phyloP scores from a whole-genome alignment of 2,888 invertebrate genomes.

The Napeogenes sylphis region DNA sequence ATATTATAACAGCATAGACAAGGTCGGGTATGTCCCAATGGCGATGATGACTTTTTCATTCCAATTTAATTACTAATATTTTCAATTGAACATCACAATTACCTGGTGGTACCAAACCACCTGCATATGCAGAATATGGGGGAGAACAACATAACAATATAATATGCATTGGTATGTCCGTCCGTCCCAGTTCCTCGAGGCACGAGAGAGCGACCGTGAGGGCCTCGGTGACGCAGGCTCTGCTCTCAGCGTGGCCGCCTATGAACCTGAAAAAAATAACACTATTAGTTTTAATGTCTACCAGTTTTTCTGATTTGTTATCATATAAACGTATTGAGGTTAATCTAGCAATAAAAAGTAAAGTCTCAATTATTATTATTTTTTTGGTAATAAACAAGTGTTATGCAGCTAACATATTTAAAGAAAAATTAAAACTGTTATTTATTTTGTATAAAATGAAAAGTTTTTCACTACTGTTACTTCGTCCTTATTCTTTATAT shows the following conservation, averaged over 20 bases:
- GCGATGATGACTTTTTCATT: too few relatives aligned
- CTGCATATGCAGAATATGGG: constrained; percentile 92
- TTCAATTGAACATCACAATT: constrained; percentile 13
- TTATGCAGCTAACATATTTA: too few relatives aligned
- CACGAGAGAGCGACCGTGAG: constrained; percentile 91
- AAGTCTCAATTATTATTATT: too few relatives aligned
- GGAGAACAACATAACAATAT: constrained; percentile 93
- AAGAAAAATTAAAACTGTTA: too few relatives aligned
- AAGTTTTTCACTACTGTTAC: too few relatives aligned
- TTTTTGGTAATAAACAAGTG: too few relatives aligned
- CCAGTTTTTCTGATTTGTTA: not conserved
- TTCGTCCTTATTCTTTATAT: too few relatives aligned
- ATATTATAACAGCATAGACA: not conserved
- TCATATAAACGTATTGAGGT: too few relatives aligned
- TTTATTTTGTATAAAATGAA: too few relatives aligned
- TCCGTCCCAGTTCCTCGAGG: constrained; percentile 89
- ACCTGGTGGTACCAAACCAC: constrained; percentile 63
- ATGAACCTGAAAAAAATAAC: constrained; percentile 78
- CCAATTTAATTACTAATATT: too few relatives aligned
- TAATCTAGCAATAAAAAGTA: too few relatives aligned
- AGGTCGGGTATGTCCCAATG: too few relatives aligned
- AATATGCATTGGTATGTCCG: constrained; percentile 82
- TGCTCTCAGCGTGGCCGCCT: constrained; percentile 93
- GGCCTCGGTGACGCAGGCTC: constrained; percentile 93
- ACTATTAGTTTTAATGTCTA: not conserved